Evolutionary conservation across 1,140 invertebrate genomes (phyloP).

Genomic region (Drosophila oshimai): DNA sequence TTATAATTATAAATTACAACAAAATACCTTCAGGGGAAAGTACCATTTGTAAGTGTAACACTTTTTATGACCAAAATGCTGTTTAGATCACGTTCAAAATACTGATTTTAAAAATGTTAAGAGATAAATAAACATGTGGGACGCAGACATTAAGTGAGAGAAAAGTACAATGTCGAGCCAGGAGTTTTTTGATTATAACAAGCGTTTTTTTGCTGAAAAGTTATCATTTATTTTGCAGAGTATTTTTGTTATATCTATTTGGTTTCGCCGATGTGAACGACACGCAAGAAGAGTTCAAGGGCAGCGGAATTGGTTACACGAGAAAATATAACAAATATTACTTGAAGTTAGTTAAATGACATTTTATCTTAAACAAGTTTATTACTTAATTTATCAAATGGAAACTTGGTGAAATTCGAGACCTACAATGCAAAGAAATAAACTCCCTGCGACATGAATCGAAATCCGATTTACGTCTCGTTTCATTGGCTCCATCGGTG

Average conservation of each 20-base stretch:
- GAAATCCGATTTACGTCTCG: constrained; percentile 14
- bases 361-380: too few relatives aligned
- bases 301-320: constrained; percentile 3
- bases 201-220: constrained; percentile 5
- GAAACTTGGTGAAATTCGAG: constrained; percentile 6
- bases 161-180: background rate
- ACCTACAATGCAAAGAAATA: constrained; percentile 1
- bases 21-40: background rate
- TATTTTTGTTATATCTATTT: constrained; percentile 5
- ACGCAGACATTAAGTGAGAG: background rate
- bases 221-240: constrained; percentile 17
- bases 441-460: background rate
- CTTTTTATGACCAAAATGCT: background rate
- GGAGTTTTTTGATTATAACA: constrained; percentile 10
- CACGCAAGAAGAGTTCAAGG: constrained; percentile 17
- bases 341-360: too few relatives aligned
- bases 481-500: background rate
- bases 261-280: constrained; percentile 5
- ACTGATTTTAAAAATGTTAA: constrained; percentile 5
- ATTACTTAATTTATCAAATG: background rate
- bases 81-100: constrained; percentile 4
- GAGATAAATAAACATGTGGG: constrained; percentile 3
- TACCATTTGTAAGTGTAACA: background rate
- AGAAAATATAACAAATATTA: constrained; percentile 5
- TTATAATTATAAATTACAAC: background rate